A percentile compares a stretch with the other conserved stretches of the same genome.
phyloP scores from a whole-genome alignment of 1,140 invertebrate species.

The Geopemphigus sp. region DNA sequence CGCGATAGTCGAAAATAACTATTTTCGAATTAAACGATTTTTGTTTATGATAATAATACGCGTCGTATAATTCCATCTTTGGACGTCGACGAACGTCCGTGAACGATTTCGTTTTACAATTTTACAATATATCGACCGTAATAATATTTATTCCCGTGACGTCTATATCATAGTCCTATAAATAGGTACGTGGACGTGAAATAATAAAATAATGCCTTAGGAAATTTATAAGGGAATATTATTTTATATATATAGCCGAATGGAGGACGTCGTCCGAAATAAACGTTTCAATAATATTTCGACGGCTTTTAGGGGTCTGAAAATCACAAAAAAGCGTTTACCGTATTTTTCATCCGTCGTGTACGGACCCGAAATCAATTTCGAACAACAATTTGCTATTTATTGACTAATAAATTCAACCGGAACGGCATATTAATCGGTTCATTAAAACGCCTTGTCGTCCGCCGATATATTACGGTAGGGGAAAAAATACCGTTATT shows the following conservation, averaged over 20 bases:
- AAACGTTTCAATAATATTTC: constrained; percentile 6
- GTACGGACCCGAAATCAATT: background rate
- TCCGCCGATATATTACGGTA: no score
- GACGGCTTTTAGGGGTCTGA: background rate
- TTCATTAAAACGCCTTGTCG: background rate
- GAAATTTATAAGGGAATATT: background rate
- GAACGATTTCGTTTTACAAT: background rate
- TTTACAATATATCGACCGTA: background rate
- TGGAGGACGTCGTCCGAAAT: background rate
- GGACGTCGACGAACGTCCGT: background rate
- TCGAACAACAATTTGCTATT: background rate
- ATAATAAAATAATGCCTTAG: background rate
- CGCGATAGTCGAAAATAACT: background rate
- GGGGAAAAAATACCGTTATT: background rate
- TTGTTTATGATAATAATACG: background rate
- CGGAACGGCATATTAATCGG: constrained; percentile 10
- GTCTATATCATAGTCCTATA: no score
- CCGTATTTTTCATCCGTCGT: background rate
- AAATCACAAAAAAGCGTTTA: constrained; percentile 1
- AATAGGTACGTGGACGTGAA: background rate
- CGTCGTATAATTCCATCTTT: background rate
- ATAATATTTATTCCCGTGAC: background rate
- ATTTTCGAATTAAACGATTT: background rate
- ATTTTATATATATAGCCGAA: background rate
- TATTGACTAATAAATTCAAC: constrained; percentile 2